Evolutionary conservation across 2,797 vertebrate genomes (phyloP).

Genomic region (Sebastes steindachneri): DNA sequence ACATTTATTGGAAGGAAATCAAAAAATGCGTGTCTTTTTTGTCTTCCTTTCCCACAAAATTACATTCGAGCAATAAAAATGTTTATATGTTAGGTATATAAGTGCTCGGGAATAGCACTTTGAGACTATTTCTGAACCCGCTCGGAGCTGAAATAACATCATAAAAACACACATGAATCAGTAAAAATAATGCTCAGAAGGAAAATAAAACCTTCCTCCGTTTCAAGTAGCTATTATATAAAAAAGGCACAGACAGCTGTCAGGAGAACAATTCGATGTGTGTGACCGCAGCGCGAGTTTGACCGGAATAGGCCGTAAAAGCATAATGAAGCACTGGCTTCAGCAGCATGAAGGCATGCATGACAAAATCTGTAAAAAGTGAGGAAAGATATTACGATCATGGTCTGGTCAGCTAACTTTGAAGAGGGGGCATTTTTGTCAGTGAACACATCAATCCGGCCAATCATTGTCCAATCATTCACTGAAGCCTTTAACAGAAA

Average conservation of each 20-base stretch:
- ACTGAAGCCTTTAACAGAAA: not conserved
- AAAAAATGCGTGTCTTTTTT: slow-evolving; percentile 70
- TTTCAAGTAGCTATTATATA: slow-evolving; percentile 70
- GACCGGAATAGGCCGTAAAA: slow-evolving; percentile 68
- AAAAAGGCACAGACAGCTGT: slow-evolving; percentile 70
- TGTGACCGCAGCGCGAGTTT: slow-evolving; percentile 57
- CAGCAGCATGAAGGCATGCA: slow-evolving; percentile 58
- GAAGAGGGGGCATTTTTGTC: slow-evolving; percentile 32
- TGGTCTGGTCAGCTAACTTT: slow-evolving; percentile 26
- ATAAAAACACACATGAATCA: slow-evolving; percentile 76
- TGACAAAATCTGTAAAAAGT: slow-evolving; percentile 57
- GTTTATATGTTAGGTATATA: slow-evolving; percentile 75
- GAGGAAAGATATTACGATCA: slow-evolving; percentile 53
- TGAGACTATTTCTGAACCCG: slow-evolving; percentile 70
- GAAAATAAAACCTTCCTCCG: slow-evolving; percentile 57
- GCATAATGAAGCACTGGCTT: slow-evolving; percentile 62
- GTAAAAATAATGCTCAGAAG: slow-evolving; percentile 67
- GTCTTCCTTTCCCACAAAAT: slow-evolving; percentile 71
- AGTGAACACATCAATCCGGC: not conserved
- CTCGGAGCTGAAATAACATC: slow-evolving; percentile 67
- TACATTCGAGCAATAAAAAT: slow-evolving; percentile 76
- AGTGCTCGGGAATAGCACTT: slow-evolving; percentile 70
- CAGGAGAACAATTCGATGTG: slow-evolving; percentile 65
- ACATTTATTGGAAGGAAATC: slow-evolving; percentile 83
- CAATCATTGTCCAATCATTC: not conserved